Evolutionary conservation across 2,888 invertebrate species (phyloP).

Genomic region (Archips xylosteana): DNA sequence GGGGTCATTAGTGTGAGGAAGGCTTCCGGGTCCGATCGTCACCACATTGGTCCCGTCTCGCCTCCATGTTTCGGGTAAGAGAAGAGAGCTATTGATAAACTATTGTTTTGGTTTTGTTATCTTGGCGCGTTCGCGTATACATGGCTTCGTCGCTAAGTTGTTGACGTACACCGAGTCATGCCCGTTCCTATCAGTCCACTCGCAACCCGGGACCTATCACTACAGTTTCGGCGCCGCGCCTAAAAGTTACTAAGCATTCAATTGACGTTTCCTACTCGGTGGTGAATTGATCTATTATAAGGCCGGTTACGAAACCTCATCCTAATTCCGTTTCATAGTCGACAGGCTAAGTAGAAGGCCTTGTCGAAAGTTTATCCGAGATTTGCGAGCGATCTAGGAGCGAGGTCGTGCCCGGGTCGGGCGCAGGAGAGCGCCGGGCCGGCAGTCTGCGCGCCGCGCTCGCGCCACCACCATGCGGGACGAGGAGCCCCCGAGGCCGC

Average conservation of each 20-base stretch:
- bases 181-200: slow-evolving; percentile 35
- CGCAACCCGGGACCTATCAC: slow-evolving; percentile 26
- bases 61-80: slow-evolving; percentile 41
- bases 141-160: slow-evolving; percentile 37
- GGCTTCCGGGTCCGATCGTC: slow-evolving; percentile 29
- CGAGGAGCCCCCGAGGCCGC: slow-evolving; percentile 66
- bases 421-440: slow-evolving; percentile 48
- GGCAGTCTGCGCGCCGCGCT: slow-evolving; percentile 68
- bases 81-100: slow-evolving; percentile 21
- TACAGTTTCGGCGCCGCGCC: slow-evolving; percentile 32
- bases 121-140: slow-evolving; percentile 30
- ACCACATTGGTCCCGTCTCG: slow-evolving; percentile 2
- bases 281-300: slow-evolving; percentile 43
- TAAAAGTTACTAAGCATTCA: slow-evolving; percentile 16
- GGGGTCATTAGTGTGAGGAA: slow-evolving; percentile 21
- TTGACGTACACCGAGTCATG: slow-evolving; percentile 31
- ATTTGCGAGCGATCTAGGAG: slow-evolving; percentile 68
- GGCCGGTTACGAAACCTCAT: slow-evolving; percentile 43
- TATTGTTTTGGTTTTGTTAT: slow-evolving; percentile 40
- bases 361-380: slow-evolving; percentile 69
- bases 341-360: slow-evolving; percentile 52
- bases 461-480: slow-evolving; percentile 70
- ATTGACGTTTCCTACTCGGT: slow-evolving; percentile 38
- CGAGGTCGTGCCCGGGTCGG: slow-evolving; percentile 59
- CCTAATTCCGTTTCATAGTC: slow-evolving; percentile 47